Evolutionary conservation across 2,888 invertebrate species (phyloP).

Genomic region (Clunio marinus): DNA sequence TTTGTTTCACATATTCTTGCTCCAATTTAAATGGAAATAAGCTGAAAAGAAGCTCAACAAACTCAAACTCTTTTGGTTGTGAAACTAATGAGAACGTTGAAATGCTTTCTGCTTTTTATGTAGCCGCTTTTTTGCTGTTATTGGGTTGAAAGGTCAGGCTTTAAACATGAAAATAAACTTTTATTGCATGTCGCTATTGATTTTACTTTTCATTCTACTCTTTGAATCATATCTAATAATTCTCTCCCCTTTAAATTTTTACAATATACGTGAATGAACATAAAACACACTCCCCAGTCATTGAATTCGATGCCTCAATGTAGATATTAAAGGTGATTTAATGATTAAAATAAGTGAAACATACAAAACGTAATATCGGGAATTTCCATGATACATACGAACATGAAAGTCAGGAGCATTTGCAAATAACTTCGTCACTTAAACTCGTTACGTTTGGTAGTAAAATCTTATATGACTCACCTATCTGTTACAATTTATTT

Average conservation of each 20-base stretch:
- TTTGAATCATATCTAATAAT: not conserved
- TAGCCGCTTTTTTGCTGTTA: not conserved
- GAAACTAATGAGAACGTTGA: not conserved
- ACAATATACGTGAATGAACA: no score
- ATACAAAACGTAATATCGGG: no score
- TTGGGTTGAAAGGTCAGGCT: slow-evolving; percentile 10
- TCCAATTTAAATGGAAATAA: no score
- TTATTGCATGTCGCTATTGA: slow-evolving; percentile 35
- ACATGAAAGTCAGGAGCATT: no score
- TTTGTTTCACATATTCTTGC: not conserved
- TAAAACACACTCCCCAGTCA: slow-evolving; percentile 9
- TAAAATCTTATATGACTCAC: no score
- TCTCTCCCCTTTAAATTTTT: slow-evolving; percentile 19
- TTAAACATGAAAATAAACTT: slow-evolving; percentile 29
- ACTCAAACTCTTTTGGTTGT: no score
- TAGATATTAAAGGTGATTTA: not conserved
- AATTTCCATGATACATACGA: no score
- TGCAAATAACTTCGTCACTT: no score
- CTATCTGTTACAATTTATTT: slow-evolving; percentile 9
- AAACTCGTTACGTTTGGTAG: no score
- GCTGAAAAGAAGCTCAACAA: no score
- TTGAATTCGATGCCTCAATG: not conserved
- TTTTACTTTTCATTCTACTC: slow-evolving; percentile 16
- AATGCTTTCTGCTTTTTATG: not conserved
- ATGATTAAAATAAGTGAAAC: no score